These are phyloP conservation scores for Drosophila jambulina DNA, from an alignment of 1,140 invertebrate genomes.

Conservation along the genomic window DNA sequence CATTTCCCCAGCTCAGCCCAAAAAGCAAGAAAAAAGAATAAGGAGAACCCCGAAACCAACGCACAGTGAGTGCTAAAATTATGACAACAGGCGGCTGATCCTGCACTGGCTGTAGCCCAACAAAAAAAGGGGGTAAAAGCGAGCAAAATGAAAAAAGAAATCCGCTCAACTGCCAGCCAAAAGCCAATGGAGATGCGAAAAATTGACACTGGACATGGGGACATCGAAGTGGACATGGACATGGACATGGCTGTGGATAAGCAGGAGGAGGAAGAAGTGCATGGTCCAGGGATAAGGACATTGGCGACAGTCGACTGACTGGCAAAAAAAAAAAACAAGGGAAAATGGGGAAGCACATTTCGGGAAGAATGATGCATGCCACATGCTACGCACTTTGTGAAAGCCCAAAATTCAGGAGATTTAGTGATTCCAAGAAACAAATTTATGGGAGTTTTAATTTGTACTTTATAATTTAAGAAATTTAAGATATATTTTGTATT, in stretches of 20 bases:
- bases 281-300: slow-evolving; percentile 23
- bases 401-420: slow-evolving; percentile 24
- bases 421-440: neutral
- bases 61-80: slow-evolving; percentile 76
- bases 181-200: slow-evolving; percentile 48
- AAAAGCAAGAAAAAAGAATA: slow-evolving; percentile 5
- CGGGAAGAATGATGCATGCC: slow-evolving; percentile 64
- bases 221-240: slow-evolving; percentile 41
- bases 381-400: slow-evolving; percentile 57
- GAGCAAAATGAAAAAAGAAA: slow-evolving; percentile 44
- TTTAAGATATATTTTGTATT: no score
- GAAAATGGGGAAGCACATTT: slow-evolving; percentile 22
- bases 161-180: slow-evolving; percentile 47
- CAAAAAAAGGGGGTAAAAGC: slow-evolving; percentile 15
- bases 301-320: slow-evolving; percentile 58
- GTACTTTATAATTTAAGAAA: neutral
- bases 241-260: slow-evolving; percentile 15
- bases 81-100: slow-evolving; percentile 56
- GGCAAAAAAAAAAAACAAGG: slow-evolving; percentile 27
- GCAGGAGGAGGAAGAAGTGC: slow-evolving; percentile 5
- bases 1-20: slow-evolving; percentile 41
- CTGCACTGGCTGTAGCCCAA: slow-evolving; percentile 32
- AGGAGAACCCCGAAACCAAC: slow-evolving; percentile 11
- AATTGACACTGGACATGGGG: slow-evolving; percentile 66
- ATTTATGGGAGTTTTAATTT: neutral